Base-by-base conservation (phyloP, 1,140 invertebrate species). In the Trypoxylus dichotomus region DNA sequence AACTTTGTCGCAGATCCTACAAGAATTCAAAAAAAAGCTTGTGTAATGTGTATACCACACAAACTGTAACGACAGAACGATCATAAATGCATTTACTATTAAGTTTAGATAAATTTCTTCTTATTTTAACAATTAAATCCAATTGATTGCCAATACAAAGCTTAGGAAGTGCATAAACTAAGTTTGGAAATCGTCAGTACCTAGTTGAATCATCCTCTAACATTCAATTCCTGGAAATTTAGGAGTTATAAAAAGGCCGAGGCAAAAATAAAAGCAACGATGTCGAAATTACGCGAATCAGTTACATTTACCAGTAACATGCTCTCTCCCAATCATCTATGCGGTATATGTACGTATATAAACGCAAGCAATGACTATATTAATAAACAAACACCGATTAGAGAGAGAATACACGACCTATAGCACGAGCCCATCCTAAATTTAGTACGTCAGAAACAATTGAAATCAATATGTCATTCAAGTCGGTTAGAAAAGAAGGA, bases 401-500 rank as follows among this genome's bases (percentile, higher is more conserved):
- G 21, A 13, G 21, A 29, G 60, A 68, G n/a, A 43, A 43, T 43
- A 43, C 42, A 43, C 58, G 15, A 24, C 21, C 11, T 29, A 68
- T 68, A 29, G 47, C 24, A 13, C 15, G 24, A 27, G 24, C 7
- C 47, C 24, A 68, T 29, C 60, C 27, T 68, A 68, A 68, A 68
- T 68, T 68, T 68, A 29, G 60, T 29, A n/a, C 24, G 60, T 68
- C 60, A 68, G 60, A 68, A 68, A 68, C 60, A 68, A 68, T 68
- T 68, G 60, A 68, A 68, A 68, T 68, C 60, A 68, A 68, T 68
- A 68, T 68, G 60, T 29, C 60, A 68, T 21, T 68, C 60, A 29
- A 21, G 15, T 27, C 10, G 3, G 11, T 10, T 13, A 10, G 24
- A 7, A 11, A 24, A 27, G 27, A 27, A 68, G 27, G 24, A 13